Base-by-base conservation (phyloP, 2,797 vertebrate genomes). In the Cyprinella venusta region DNA sequence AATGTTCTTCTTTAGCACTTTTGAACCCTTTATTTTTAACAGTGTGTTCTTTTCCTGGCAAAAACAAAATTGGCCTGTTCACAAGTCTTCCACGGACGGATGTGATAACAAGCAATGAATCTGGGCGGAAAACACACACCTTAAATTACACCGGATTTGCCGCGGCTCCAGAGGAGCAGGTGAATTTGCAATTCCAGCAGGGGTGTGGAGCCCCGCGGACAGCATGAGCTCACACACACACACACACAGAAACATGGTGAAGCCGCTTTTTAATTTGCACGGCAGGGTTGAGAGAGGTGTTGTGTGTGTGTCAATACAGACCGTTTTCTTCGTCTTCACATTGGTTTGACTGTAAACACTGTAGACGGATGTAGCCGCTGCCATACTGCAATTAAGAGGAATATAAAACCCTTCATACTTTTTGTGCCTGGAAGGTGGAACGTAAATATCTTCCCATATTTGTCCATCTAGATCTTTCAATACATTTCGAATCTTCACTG, bases 131-230 rank as follows among this genome's bases (percentile, higher is more conserved):
- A 85, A 87, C 54, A 67, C 79, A 87, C 63, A 83, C 90, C 88
- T 88, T 93, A 91, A 93, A 93, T 94, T 91, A 93, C 92, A 93
- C 90, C 92, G 90, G 88, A 86, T 93, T 89, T 90, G 88, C 81
- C 45, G 88, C 85, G 64, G 48, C 77, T 78, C 74, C 16, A 30
- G 80, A 79, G 79, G 26, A 45, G 81, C 86, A 88, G 83, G 88
- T 82, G 76, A 84, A 82, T 87, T 84, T 85, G 87, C 74, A 86
- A 84, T 82, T 87, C 75, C 85, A 88, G 86, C 85, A 85, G 83
- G 80, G 71, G 79, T 67, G 69, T 63, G 84, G 86, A 88, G 87
- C 81, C 89, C 85, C 59, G 24, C 15, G 61, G 89, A 89, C 79
- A 63, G 76, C 83, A 38, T 48, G 78, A 65, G 81, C 76, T 79